Base-by-base conservation (phyloP, 1,140 invertebrate species). In the Alviniconcha marisindica region DNA sequence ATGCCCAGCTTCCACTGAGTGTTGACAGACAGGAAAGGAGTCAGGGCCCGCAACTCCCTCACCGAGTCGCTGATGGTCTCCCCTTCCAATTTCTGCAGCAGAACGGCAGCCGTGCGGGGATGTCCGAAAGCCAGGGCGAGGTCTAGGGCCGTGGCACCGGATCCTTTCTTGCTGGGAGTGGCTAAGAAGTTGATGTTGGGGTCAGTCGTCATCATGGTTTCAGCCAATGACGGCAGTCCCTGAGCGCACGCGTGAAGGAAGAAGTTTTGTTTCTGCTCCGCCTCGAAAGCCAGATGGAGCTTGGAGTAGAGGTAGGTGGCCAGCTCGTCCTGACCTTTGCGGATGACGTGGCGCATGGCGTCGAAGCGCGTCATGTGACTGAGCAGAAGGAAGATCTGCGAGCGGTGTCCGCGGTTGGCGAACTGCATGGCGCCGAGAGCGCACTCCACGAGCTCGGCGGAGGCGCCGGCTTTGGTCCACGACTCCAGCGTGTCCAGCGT, bases 291-390 rank as follows among this genome's bases (percentile, higher is more conserved):
- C 15, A 56, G 78, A 4, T 24, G 63, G 38, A 81, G 78, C 60
- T 81, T 81, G 31, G 56, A 56, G 60, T 81, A 81, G 2, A 81
- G 54, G 60, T 81, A 81, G 60, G 54, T 63, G 28, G 78, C 78
- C 36, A 81, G 28, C 15, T 81, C 78, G 15, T 18, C 44, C 44
- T 69, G 33, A 5, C 60, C 54, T 12, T 66, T 69, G 54, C 60
- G 33, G 54, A 81, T 42, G 31, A 69, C 38, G 54, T 81, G 31
- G 1, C 38, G 12, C 7, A 81, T 18, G 36, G 60, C 60, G 15
- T 81, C 78, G 38, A 51, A 66, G 15, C 78, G 56, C 2, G 78
- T 81, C 60, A 66, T 81, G 33, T 56, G 78, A 69, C 78, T 81
- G 21, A 81, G 78, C 28, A 66, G 56, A 2, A 81, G 78, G 44